These are phyloP conservation scores for Nannoperca australis DNA, from an alignment of 2,797 vertebrate species.

Conservation along the genomic window DNA sequence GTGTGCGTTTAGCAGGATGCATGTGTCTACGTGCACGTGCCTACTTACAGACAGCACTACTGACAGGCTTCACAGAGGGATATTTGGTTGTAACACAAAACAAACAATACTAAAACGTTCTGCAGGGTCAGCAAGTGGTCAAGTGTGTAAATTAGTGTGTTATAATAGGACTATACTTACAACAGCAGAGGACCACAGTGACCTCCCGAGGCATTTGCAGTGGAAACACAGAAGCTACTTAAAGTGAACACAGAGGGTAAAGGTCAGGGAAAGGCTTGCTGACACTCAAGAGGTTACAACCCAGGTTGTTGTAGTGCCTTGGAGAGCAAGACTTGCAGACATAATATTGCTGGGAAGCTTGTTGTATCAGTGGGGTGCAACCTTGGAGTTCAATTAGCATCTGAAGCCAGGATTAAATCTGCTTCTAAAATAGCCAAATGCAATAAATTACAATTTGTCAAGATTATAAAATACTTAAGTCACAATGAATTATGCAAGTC, in stretches of 20 bases:
- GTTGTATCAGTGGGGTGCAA: background rate
- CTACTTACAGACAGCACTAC: constrained; percentile 16
- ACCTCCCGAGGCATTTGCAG: constrained; percentile 53
- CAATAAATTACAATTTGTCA: too few relatives aligned
- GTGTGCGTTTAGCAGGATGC: constrained; percentile 31
- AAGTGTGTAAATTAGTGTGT: constrained; percentile 66
- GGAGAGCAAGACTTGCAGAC: constrained; percentile 23
- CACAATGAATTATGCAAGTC: constrained; percentile 11
- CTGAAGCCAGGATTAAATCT: background rate
- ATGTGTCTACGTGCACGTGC: background rate
- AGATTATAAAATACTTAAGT: background rate
- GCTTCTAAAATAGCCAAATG: too few relatives aligned
- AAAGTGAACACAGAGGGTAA: constrained; percentile 47
- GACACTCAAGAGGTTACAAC: constrained; percentile 52
- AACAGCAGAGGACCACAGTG: constrained; percentile 28
- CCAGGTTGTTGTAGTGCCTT: constrained; percentile 8
- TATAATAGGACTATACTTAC: constrained; percentile 53
- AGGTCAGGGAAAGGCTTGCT: constrained; percentile 60
- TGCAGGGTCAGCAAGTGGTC: constrained; percentile 59
- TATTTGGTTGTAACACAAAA: constrained; percentile 54
- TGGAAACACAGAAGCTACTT: constrained; percentile 58
- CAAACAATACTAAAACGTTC: constrained; percentile 53
- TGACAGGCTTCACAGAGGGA: constrained; percentile 29
- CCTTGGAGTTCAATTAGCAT: background rate
- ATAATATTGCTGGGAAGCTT: background rate